Conservation (phyloP, 2,888 invertebrate species). For the Helleia helle region DNA sequence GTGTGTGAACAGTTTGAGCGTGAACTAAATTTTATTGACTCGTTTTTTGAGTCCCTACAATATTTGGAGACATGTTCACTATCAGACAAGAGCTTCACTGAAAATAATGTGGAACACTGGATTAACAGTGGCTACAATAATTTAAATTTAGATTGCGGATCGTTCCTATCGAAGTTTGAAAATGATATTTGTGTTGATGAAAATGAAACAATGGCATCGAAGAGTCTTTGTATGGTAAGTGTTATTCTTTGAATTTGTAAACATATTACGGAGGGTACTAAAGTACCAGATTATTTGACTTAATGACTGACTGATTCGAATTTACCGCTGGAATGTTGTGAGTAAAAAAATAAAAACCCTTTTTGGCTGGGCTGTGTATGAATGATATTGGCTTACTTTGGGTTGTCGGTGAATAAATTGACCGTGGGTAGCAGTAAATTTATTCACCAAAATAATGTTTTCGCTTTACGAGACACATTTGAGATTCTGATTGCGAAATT, state of each 20-base stretch:
- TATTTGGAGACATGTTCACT: conserved; percentile 55
- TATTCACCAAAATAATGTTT: too few relatives aligned
- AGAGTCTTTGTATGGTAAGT: conserved; percentile 69
- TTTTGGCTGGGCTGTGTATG: too few relatives aligned
- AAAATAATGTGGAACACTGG: conserved; percentile 38
- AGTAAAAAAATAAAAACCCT: too few relatives aligned
- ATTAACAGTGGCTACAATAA: conserved; percentile 37
- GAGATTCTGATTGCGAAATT: too few relatives aligned
- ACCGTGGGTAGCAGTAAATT: too few relatives aligned
- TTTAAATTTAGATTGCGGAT: conserved; percentile 43
- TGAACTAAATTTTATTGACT: conserved; percentile 64
- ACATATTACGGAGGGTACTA: conserved; percentile 34
- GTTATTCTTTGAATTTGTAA: conserved; percentile 50
- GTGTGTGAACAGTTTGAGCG: conserved; percentile 60
- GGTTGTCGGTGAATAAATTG: too few relatives aligned
- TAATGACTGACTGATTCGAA: too few relatives aligned
- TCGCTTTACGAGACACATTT: too few relatives aligned
- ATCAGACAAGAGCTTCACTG: conserved; percentile 38
- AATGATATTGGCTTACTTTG: too few relatives aligned
- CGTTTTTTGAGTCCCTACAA: conserved; percentile 62
- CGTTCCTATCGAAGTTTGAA: conserved; percentile 49
- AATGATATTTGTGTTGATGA: conserved; percentile 45
- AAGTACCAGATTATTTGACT: too few relatives aligned
- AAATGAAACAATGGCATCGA: conserved; percentile 61
- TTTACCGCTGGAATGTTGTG: too few relatives aligned